Base-by-base conservation (phyloP, 2,888 invertebrate genomes). In the Synanthedon vespiformis region DNA sequence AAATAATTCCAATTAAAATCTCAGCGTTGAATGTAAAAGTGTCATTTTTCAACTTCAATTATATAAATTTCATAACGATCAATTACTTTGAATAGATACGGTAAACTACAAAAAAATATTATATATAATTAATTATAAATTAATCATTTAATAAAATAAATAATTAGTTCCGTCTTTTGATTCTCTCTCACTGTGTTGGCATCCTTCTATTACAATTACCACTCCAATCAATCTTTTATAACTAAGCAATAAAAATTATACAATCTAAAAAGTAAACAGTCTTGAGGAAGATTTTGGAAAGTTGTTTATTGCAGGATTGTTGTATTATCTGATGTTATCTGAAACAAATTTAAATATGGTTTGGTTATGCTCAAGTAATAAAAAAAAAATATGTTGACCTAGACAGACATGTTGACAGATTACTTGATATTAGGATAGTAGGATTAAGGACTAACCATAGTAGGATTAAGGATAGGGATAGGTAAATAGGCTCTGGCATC, bases 271-370 rank as follows among this genome's bases (percentile, higher is more conserved):
- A 65, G 67, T 73, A 77, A 34, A 82, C 86, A 87, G 86, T 87
- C 87, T 86, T 86, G 63, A 76, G 82, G 76, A 76, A 77, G 82
- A 80, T 82, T 81, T 85, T 81, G 84, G 84, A 86, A 87, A 83
- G 72, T 80, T 68, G 6, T 14, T 54, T 77, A 72, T 74, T 82
- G 76, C 76, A 74, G 74, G 58, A 61, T 61, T 61, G 59, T 70
- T 67, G 60, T 67, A 69, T 34, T 64, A 14, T 64, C 64, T 65
- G 74, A 76, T 78, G 75, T 77, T 83, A 83, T 83, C 86, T 87
- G 86, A 59, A 87, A 87, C 77, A 80, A 81, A 10, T 34, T 34
- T 34, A 34, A 34, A 34, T 34, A 34, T 34, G 10, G 10, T 34
- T 34, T 34, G 10, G 10, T 34, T 34, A 34, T 34, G 10, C 2